A percentile compares a stretch with the other conserved stretches of the same genome.
These are phyloP conservation scores for Pteronotus mesoamericanus DNA, from an alignment of 2,797 vertebrate species.

Conservation along the genomic window DNA sequence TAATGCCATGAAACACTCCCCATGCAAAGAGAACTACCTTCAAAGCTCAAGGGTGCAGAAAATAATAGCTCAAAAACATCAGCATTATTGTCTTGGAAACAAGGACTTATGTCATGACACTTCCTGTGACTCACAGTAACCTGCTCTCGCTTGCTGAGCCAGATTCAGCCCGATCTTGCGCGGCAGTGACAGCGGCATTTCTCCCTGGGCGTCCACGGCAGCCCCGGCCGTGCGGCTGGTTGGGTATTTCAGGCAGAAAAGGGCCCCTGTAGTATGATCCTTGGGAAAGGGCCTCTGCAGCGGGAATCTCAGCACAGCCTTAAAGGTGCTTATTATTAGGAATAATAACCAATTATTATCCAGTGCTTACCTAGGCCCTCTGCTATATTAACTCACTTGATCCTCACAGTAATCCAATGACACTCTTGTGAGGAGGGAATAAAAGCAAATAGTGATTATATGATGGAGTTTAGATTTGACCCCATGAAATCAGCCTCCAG, in stretches of 20 bases:
- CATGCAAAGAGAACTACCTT: neutral
- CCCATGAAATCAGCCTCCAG: neutral
- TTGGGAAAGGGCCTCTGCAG: neutral
- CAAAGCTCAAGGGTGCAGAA: neutral
- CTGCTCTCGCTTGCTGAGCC: neutral
- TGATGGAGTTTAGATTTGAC: neutral
- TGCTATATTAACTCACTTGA: neutral
- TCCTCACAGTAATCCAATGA: accelerated
- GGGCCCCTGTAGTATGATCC: neutral
- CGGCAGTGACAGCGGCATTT: accelerated
- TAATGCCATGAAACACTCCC: neutral
- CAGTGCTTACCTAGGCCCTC: neutral
- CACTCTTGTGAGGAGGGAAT: neutral
- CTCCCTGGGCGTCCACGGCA: neutral
- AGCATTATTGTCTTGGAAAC: neutral
- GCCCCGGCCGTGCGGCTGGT: too few relatives aligned
- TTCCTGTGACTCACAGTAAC: accelerated
- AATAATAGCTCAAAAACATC: neutral
- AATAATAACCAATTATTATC: neutral
- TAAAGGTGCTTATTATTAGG: neutral
- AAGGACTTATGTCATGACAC: neutral
- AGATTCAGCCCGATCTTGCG: neutral
- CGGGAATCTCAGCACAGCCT: neutral
- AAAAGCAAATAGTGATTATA: neutral
- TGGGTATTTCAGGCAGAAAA: neutral